Evolutionary conservation across 2,888 invertebrate genomes (phyloP).

Genomic region (Iselma pallidipennis): DNA sequence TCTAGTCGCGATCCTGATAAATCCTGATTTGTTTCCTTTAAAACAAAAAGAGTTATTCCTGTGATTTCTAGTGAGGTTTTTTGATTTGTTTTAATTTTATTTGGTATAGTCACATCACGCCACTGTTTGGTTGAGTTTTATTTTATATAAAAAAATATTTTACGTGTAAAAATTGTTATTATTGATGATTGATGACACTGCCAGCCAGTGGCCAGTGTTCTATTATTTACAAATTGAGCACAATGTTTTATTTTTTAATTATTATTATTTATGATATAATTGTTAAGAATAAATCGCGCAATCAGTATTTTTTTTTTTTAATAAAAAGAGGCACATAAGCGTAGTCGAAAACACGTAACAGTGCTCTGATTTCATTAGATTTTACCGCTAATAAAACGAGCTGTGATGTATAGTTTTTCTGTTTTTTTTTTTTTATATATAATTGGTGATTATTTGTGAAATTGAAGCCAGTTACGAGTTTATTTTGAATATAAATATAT

Average conservation of each 20-base stretch:
- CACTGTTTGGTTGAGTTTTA: conserved; percentile 56
- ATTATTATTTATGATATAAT: conserved; percentile 4
- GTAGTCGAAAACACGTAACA: neutral
- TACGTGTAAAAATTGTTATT: conserved; percentile 28
- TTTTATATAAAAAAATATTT: conserved; percentile 39
- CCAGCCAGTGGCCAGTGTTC: conserved; percentile 28
- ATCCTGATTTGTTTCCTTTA: conserved; percentile 14
- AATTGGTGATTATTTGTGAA: neutral
- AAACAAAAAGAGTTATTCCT: conserved; percentile 21
- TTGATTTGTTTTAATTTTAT: conserved; percentile 37
- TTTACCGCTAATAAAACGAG: neutral
- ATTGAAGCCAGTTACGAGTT: neutral
- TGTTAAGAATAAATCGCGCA: neutral
- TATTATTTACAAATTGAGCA: conserved; percentile 6
- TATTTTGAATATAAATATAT: neutral
- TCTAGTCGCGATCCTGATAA: conserved; percentile 5
- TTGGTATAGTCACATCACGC: conserved; percentile 52
- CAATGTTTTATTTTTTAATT: conserved; percentile 14
- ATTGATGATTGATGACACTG: conserved; percentile 19
- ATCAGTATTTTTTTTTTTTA: too few species aligned
- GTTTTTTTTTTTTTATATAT: too few species aligned
- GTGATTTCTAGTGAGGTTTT: conserved; percentile 33
- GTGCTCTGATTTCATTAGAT: neutral
- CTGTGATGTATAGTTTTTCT: conserved; percentile 1
- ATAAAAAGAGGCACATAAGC: neutral